Evolutionary conservation across 2,888 invertebrate genomes (phyloP), one percentile per base, ranked within the genome.

Genomic region (Drosophila subquinaria): DNA sequence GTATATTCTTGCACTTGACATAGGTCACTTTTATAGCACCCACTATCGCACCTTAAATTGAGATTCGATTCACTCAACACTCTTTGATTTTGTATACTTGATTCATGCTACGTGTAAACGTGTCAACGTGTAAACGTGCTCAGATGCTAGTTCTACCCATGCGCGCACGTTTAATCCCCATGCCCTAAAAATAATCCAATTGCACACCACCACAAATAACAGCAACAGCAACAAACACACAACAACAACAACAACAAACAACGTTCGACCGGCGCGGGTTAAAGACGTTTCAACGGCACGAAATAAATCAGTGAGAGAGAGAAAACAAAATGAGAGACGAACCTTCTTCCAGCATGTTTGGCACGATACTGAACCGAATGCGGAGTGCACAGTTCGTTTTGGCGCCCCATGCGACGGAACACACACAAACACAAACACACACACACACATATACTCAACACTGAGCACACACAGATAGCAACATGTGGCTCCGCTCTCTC

Each of bases 341-440:
- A 92, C 91, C 92, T 91, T 92, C 92, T 81, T 92, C 91, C 82
- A 90, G 84, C 90, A 90, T 90, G 90, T 79, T 90, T 88, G 79
- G 77, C 76, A 89, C 85, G 85, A 89, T 84, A 90, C 90, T 90
- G 76, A 89, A 81, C 43, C 57, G 57, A 63, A 59, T 48, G 59
- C 79, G 57, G 61, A 75, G 76, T 72, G 71, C 35, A 66, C 68
- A 59, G 56, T 30, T 69, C 74, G 82, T 82, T 82, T 81, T 82
- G 89, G 87, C 87, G 84, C 82, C 79, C 88, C 87, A 73, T 68
- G 72, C 87, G 56, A 88, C 52, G 85, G 64, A 66, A 53, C 17
- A 17, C 17, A 17, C 17, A 66, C 66, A 62, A 68, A 69, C 69
- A 48, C 55, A 55, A 67, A 73, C 23, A 57, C 64, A 73, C 43